These are phyloP conservation scores for Nothocercus nigrocapillus DNA, from an alignment of 2,113 vertebrate genomes.

Conservation along the genomic window DNA sequence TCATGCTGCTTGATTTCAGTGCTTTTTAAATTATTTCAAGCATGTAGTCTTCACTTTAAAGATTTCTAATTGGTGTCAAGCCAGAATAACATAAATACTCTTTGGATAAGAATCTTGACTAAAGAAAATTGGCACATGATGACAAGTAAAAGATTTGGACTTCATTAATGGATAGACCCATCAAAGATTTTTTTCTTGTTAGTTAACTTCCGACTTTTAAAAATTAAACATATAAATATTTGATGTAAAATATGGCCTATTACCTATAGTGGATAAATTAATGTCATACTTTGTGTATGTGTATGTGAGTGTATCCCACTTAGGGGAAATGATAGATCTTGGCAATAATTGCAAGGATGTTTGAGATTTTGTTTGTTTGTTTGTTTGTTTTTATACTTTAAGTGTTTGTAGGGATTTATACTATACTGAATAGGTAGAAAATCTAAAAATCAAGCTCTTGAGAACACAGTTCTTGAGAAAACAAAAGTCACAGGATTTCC, in stretches of 20 bases:
- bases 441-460: not conserved
- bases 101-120: not conserved
- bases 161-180: not conserved
- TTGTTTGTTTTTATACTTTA: not conserved
- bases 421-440: not conserved
- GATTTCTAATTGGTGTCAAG: not conserved
- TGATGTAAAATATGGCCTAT: not conserved
- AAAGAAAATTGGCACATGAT: not conserved
- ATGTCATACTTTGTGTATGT: fast-evolving
- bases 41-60: not conserved
- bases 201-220: not conserved
- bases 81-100: not conserved
- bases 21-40: not conserved
- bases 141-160: not conserved
- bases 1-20: not conserved
- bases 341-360: fast-evolving
- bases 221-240: not conserved
- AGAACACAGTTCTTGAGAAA: not conserved
- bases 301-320: not conserved
- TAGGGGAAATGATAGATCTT: not conserved
- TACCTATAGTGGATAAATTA: not conserved
- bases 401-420: not conserved
- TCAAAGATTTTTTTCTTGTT: not conserved
- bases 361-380: not conserved
- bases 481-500: not conserved